A percentile compares a stretch with the other conserved stretches of the same genome.
Evolutionary conservation across 1,140 invertebrate genomes (phyloP).

Genomic region (Lanistes nyassanus): DNA sequence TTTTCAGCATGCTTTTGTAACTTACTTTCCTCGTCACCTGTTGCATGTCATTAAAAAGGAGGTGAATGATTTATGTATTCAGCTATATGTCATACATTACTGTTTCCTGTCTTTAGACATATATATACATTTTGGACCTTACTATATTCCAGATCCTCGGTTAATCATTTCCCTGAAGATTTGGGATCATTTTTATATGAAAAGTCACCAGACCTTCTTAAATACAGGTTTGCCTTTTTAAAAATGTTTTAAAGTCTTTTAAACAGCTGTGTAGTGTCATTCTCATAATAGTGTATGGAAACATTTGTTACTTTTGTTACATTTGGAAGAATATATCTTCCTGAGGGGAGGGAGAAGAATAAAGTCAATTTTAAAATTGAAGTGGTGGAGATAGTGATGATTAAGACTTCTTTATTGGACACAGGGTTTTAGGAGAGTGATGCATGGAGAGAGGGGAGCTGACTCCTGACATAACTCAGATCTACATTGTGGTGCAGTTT

Average conservation of each 20-base stretch:
- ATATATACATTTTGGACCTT: neutral
- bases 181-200: conserved; percentile 58
- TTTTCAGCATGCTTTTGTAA: neutral
- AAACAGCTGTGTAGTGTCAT: no score
- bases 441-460: no score
- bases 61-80: neutral
- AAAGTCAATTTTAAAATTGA: no score
- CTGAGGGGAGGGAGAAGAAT: neutral
- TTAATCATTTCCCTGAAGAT: conserved; percentile 48
- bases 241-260: no score
- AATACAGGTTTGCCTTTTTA: conserved; percentile 56
- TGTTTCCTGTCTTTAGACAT: neutral
- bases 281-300: no score
- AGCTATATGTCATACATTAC: neutral
- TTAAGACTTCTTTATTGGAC: no score
- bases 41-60: neutral
- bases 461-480: no score
- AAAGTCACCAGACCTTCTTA: conserved; percentile 43
- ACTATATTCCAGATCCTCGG: conserved; percentile 39
- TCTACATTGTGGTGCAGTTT: no score
- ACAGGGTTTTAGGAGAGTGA: no score
- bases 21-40: neutral
- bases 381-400: no score
- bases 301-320: no score
- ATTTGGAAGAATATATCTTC: neutral